These are phyloP conservation scores for Phycodurus eques DNA, from an alignment of 2,113 vertebrate genomes.

Conservation along the genomic window DNA sequence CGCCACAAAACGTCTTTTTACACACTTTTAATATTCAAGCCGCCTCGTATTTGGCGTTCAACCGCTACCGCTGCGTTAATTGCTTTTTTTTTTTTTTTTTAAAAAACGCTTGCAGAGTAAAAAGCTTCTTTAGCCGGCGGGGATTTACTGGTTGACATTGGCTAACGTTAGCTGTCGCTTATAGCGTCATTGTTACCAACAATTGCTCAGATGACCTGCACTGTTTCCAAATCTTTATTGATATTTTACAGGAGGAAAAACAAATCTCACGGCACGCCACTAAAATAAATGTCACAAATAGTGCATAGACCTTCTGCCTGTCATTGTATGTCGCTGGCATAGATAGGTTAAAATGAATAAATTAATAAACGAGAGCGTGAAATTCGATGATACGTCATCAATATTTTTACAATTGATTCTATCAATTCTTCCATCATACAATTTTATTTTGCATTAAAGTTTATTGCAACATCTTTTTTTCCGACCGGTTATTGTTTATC, in stretches of 20 bases:
- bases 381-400: no score
- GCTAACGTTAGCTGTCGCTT: slow-evolving; percentile 41
- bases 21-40: not conserved
- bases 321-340: not conserved
- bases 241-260: not conserved
- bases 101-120: not conserved
- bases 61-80: no score
- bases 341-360: not conserved
- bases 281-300: not conserved
- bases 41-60: not conserved
- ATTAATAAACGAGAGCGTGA: no score
- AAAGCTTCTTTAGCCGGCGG: not conserved
- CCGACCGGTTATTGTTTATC: no score
- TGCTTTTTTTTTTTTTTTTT: not conserved
- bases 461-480: no score
- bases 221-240: not conserved
- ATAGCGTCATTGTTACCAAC: slow-evolving; percentile 2
- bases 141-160: slow-evolving; percentile 2
- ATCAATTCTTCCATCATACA: no score
- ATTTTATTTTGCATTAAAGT: no score
- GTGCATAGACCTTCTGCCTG: not conserved
- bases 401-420: no score
- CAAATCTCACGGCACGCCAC: not conserved
- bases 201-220: not conserved
- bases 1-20: not conserved